Base-by-base conservation (phyloP, 2,113 vertebrate species). In the Percina caprodes region DNA sequence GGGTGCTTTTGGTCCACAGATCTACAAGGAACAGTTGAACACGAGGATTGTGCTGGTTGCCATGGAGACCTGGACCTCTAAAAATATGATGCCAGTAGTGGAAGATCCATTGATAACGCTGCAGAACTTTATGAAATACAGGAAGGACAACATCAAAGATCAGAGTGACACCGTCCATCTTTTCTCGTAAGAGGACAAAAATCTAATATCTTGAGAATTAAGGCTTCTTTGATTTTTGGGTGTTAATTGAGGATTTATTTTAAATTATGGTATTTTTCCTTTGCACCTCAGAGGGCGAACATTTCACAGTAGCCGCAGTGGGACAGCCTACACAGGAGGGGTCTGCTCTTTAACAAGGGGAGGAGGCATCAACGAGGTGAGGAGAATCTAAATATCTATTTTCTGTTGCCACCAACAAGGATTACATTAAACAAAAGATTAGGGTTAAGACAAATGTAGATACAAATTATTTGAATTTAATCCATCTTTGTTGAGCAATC, bases 21-120 rank as follows among this genome's bases (percentile, higher is more conserved):
- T 99, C 87, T 99, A 97, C 91, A 98, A 97, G 93, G 97, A 98
- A 73, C 98, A 99, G 92, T 95, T 99, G 79, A 99, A 98, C 92
- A 99, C 97, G 0, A 96, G 97, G 72, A 97, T 99, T n/a, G 97
- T 99, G 84, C 93, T 99, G 85, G 97, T 99, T 67, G 97, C 97
- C 91, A 99, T 99, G 98, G 97, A 99, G 93, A 99, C 97, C 0
- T 99, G 97, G 97, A 95, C 95, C 23, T 95, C 96, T 0, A 95
- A 95, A 86, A 96, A 99, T 85, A 96, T 96, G 93, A 96, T 99
- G 89, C 94, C 95, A 1, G 90, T 97, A 54, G 95, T 94, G 3
- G 92, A 93, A 4, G 96, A 99, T 83, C 96, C 97, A 8, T 85
- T 98, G 91, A 94, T 96, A 87, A 97, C 94, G 15, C 93, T 99